Evolutionary conservation across 2,888 invertebrate species (phyloP).

Genomic region (Synanthedon myopaeformis): DNA sequence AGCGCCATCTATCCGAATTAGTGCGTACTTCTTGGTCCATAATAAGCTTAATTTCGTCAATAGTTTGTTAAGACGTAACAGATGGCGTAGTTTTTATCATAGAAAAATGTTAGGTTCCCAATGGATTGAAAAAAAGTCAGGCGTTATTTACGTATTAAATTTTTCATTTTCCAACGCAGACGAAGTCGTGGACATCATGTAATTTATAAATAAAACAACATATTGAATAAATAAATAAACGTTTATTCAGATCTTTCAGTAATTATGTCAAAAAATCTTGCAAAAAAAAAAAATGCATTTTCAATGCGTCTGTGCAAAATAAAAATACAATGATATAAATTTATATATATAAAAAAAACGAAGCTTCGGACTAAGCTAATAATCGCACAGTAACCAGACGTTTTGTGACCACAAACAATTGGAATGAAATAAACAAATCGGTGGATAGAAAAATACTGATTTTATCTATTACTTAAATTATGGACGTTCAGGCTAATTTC

Average conservation of each 20-base stretch:
- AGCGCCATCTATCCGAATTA: no score
- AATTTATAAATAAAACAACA: slow-evolving; percentile 5
- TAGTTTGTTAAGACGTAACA: no score
- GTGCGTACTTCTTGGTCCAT: no score
- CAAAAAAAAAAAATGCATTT: slow-evolving; percentile 48
- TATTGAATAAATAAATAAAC: slow-evolving; percentile 27
- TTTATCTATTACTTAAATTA: slow-evolving; percentile 8
- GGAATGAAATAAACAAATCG: slow-evolving; percentile 31
- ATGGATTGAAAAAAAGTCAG: no score
- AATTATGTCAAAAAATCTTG: slow-evolving; percentile 25
- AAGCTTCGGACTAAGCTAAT: slow-evolving; percentile 6
- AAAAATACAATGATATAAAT: slow-evolving; percentile 8
- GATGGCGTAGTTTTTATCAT: no score
- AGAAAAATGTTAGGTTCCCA: no score
- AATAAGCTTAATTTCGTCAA: no score
- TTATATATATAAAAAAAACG: slow-evolving; percentile 4
- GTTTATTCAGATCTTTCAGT: slow-evolving; percentile 47
- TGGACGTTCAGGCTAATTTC: no score
- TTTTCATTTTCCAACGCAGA: no score
- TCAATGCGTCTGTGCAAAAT: slow-evolving; percentile 34
- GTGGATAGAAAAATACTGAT: slow-evolving; percentile 41
- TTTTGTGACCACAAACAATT: slow-evolving; percentile 10
- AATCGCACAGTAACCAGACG: slow-evolving; percentile 31
- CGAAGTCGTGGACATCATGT: background rate
- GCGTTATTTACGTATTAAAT: no score